Conservation (phyloP, 2,113 vertebrate species). For the Ochotona curzoniae region DNA sequence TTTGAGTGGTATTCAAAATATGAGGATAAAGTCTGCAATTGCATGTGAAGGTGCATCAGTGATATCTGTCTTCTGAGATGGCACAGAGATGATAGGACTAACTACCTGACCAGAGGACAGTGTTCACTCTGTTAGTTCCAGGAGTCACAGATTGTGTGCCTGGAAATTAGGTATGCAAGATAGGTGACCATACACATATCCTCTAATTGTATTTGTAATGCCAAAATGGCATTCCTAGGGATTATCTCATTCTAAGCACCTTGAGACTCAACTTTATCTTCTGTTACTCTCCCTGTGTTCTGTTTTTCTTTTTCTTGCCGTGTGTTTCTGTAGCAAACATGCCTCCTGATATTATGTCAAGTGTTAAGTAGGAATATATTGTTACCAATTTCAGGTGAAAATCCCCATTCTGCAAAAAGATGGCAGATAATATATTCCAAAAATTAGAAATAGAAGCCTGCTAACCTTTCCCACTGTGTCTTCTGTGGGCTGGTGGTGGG, state of each 20-base stretch:
- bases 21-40: neutral
- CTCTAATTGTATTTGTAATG: accelerated
- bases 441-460: neutral
- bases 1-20: neutral
- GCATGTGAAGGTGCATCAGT: too few relatives aligned
- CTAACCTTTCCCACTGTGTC: neutral
- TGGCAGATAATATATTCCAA: neutral
- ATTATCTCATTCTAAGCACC: neutral
- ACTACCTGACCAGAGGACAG: neutral
- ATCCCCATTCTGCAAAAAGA: neutral
- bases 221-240: neutral
- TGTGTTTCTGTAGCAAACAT: neutral
- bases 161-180: neutral
- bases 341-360: neutral
- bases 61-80: neutral
- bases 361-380: neutral
- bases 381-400: neutral
- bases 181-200: neutral
- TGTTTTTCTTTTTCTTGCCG: neutral
- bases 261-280: neutral
- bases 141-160: neutral
- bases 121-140: neutral
- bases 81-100: neutral
- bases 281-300: neutral
- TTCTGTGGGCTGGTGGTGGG: too few relatives aligned